Conservation (phyloP, 30 jellyfish, hydroid and myxozoan species). For the Phacellophora camtschatica region DNA sequence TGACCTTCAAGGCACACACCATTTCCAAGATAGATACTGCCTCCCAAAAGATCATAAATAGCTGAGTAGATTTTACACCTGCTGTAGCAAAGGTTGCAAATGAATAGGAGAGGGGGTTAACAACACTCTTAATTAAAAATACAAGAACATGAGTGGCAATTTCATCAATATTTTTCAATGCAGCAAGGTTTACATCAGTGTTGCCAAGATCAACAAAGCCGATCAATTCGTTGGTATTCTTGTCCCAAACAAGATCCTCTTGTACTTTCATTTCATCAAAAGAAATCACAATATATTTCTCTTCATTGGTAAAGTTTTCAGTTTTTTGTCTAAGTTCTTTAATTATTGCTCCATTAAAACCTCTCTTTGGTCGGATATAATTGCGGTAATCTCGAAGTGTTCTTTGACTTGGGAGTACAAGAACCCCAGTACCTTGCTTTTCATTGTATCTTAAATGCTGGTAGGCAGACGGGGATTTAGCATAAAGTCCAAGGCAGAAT, state of each 20-base stretch:
- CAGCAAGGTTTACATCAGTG: conserved; percentile 36
- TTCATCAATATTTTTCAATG: conserved; percentile 28
- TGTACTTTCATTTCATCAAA: conserved; percentile 58
- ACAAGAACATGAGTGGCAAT: conserved; percentile 63
- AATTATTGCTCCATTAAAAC: conserved; percentile 52
- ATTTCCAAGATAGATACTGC: conserved; percentile 31
- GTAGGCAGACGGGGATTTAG: conserved; percentile 23
- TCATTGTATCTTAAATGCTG: not conserved
- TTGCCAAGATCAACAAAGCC: conserved; percentile 78
- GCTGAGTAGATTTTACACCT: conserved; percentile 21
- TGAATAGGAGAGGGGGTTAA: conserved; percentile 32
- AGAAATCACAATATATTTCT: not conserved
- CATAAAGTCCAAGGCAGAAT: conserved; percentile 2
- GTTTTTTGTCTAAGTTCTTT: conserved; percentile 18
- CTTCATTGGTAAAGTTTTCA: conserved; percentile 3
- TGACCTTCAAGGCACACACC: conserved; percentile 2
- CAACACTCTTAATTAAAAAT: conserved; percentile 43
- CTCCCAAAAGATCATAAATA: conserved; percentile 55
- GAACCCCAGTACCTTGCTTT: conserved; percentile 14
- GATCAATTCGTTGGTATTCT: conserved; percentile 61
- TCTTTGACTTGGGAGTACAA: conserved; percentile 17
- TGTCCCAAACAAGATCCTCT: conserved; percentile 73
- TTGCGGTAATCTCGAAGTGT: conserved; percentile 11
- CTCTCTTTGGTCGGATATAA: conserved; percentile 3
- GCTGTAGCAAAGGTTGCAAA: conserved; percentile 72